Conservation (phyloP, 2,888 invertebrate genomes). For the Philereme transversata region DNA sequence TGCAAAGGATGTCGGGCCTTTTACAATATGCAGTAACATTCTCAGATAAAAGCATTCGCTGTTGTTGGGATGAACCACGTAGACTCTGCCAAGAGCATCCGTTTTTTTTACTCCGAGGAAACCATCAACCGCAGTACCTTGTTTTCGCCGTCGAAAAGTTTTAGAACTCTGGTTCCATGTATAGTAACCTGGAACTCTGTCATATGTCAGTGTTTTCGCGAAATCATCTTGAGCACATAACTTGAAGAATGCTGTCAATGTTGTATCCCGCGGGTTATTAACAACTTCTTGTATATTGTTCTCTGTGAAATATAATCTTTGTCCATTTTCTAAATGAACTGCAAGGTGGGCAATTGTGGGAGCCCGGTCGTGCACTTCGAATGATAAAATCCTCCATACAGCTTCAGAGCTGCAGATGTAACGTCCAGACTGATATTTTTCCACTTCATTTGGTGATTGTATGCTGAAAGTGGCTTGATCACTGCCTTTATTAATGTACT, state of each 20-base stretch:
- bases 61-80: too few relatives aligned
- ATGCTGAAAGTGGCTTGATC: constrained; percentile 1
- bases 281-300: too few relatives aligned
- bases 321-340: constrained; percentile 35
- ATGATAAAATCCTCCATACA: constrained; percentile 32
- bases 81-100: too few relatives aligned
- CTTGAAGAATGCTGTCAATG: too few relatives aligned
- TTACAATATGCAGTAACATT: constrained; percentile 36
- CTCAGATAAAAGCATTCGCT: too few relatives aligned
- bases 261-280: too few relatives aligned
- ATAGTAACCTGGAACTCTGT: too few relatives aligned
- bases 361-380: constrained; percentile 30
- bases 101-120: too few relatives aligned
- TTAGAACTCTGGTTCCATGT: neutral
- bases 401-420: constrained; percentile 36
- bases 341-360: constrained; percentile 30
- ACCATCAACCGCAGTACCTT: neutral
- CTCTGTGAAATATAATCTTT: constrained; percentile 34
- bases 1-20: constrained; percentile 47
- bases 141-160: constrained; percentile 10
- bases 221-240: too few relatives aligned
- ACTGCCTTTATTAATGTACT: too few relatives aligned
- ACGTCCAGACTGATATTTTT: constrained; percentile 20
- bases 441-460: constrained; percentile 32
- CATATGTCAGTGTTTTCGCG: too few relatives aligned